Evolutionary conservation across 2,113 vertebrate species (phyloP), one percentile per base, ranked within the genome.

Genomic region (Ophthalmolycus amberensis): DNA sequence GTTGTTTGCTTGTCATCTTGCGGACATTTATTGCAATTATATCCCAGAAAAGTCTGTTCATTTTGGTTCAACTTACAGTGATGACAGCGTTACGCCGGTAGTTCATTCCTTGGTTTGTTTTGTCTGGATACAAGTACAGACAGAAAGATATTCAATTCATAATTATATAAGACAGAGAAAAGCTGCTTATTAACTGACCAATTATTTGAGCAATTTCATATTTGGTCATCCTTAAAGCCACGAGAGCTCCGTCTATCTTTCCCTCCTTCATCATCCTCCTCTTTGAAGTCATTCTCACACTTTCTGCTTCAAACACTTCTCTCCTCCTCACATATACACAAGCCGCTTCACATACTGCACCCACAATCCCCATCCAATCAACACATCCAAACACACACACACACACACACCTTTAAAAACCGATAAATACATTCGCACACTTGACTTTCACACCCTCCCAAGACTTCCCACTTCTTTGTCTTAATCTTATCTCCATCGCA

Each of bases 261-360:
- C 44, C 64, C 32, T 62, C 58, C 82, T 50, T 12, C 65, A 6
- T 50, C 48, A 10, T 71, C 71, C 14, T 56, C 80, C 46, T 87
- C 68, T 80, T 67, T 15, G 67, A 80, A 37, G 79, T 77, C 69
- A 10, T 75, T 85, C 72, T 80, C 66, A 83, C 89, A 90, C 90
- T 77, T 74, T 34, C 38, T 34, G 12, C 75, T 87, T 80, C 72
- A 82, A 85, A 83, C 90, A 85, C 90, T 77, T 92, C 81, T 83
- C 72, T 88, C 18, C 81, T 87, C 85, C 87, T 88, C 42, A 44
- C 44, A 15, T 6, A 66, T 50, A 50, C 66, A 68, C 66, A 68
- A 42, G 64, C 42, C 37, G 54, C 62, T 84, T 85, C 77, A 65
- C 88, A 81, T 37, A 14, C 18, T 12, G 42, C 22, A 64, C 72